phyloP scores from a whole-genome alignment of 2,113 vertebrate species.

The Callithrix jacchus region DNA sequence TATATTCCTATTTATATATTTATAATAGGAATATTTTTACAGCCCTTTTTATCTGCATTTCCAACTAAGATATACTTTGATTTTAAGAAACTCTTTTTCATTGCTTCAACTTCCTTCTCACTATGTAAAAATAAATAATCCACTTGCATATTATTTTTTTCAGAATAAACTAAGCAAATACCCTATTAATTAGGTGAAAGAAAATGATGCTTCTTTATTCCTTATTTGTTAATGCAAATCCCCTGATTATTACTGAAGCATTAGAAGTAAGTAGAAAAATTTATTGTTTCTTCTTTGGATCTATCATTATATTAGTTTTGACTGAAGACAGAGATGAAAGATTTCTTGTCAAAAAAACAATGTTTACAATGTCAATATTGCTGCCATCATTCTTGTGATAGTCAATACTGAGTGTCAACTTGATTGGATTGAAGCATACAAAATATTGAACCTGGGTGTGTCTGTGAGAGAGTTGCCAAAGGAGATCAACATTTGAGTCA shows the following conservation, averaged over 20 bases:
- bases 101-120: background rate
- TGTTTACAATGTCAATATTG: background rate
- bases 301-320: background rate
- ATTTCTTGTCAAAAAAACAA: background rate
- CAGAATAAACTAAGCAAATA: background rate
- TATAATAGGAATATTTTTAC: background rate
- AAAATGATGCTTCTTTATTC: background rate
- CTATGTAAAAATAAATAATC: background rate
- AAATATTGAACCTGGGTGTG: too few species aligned
- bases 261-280: background rate
- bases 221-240: background rate
- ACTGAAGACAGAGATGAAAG: background rate
- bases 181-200: background rate
- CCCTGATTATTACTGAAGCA: background rate
- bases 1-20: background rate
- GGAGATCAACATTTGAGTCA: too few species aligned
- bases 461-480: too few species aligned
- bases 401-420: too few species aligned
- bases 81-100: background rate
- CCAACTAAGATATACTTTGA: background rate
- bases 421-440: too few species aligned
- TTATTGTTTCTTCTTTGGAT: background rate
- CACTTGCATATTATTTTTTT: background rate
- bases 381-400: background rate
- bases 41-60: background rate